phyloP scores from a whole-genome alignment of 2,113 vertebrate genomes.

The Salvelinus sp. region DNA sequence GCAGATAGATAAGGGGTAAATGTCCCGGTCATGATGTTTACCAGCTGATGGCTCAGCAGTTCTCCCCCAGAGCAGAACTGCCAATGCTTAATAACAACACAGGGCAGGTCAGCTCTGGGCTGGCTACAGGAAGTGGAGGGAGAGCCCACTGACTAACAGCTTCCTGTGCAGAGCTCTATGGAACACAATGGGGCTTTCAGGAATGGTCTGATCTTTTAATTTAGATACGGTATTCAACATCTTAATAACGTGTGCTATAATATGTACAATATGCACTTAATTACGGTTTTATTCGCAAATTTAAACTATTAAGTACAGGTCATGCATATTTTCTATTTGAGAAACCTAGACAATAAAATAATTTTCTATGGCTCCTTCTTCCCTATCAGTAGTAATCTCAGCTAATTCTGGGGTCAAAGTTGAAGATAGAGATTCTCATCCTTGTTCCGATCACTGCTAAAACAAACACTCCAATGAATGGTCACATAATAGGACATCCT shows the following conservation, averaged over 20 bases:
- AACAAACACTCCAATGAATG: not conserved
- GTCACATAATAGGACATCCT: not conserved
- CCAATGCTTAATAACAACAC: slow-evolving; percentile 11
- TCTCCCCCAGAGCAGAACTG: not conserved
- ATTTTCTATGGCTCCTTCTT: too few relatives aligned
- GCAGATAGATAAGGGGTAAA: not conserved
- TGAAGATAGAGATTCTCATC: not conserved
- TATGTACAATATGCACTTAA: too few relatives aligned
- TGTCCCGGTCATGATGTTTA: not conserved
- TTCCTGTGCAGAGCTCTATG: not conserved
- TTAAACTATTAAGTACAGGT: too few relatives aligned
- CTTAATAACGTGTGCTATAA: too few relatives aligned
- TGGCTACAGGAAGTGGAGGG: too few relatives aligned
- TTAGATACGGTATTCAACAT: too few relatives aligned
- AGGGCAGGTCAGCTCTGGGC: not conserved
- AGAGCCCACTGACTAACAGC: not conserved
- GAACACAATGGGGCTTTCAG: too few relatives aligned
- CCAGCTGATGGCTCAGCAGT: slow-evolving; percentile 26
- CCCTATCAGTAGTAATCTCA: too few relatives aligned
- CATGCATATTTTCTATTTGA: too few relatives aligned
- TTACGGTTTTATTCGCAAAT: too few relatives aligned
- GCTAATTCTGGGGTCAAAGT: not conserved
- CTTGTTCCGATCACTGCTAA: not conserved
- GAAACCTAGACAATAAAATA: too few relatives aligned
- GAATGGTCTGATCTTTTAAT: too few relatives aligned